These are phyloP conservation scores for Lysandra bellargus DNA, from an alignment of 2,888 invertebrate species.

Conservation along the genomic window DNA sequence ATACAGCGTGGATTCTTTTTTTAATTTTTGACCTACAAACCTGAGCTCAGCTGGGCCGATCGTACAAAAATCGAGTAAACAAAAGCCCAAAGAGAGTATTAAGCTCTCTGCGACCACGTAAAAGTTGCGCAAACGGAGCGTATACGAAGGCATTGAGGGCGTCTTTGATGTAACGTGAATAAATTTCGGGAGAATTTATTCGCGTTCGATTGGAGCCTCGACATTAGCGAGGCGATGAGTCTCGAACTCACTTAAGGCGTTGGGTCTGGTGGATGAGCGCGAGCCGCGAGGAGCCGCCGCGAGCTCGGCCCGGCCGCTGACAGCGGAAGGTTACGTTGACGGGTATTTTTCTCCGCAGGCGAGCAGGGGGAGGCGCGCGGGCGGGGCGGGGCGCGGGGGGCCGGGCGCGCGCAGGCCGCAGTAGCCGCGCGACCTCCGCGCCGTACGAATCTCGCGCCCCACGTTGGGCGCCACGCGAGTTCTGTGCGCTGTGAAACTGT, in stretches of 20 bases:
- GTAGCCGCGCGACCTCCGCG: conserved; percentile 58
- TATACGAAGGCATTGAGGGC: conserved; percentile 56
- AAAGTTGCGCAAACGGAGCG: conserved; percentile 54
- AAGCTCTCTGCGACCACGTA: conserved; percentile 46
- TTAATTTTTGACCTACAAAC: conserved; percentile 22
- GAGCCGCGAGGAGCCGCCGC: conserved; percentile 47
- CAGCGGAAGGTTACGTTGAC: conserved; percentile 69
- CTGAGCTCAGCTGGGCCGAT: not conserved
- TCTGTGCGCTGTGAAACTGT: conserved; percentile 45
- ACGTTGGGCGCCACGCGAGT: conserved; percentile 64
- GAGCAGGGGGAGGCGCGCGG: conserved; percentile 57
- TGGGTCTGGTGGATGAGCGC: conserved; percentile 54
- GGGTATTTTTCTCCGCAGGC: conserved; percentile 63
- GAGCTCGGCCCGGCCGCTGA: conserved; percentile 49
- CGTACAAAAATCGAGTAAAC: conserved; percentile 9
- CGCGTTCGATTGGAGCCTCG: conserved; percentile 48
- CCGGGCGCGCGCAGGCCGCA: conserved; percentile 76
- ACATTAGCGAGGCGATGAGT: conserved; percentile 53
- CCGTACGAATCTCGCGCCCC: conserved; percentile 49
- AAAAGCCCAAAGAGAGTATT: not conserved
- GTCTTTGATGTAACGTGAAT: conserved; percentile 53
- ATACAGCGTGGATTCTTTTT: not conserved
- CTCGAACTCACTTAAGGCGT: conserved; percentile 58
- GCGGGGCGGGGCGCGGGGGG: conserved; percentile 66
- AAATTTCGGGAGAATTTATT: conserved; percentile 39